Evolutionary conservation across 2,888 invertebrate species (phyloP), one percentile per base, ranked within the genome.

Genomic region (Poecilus cupreus): DNA sequence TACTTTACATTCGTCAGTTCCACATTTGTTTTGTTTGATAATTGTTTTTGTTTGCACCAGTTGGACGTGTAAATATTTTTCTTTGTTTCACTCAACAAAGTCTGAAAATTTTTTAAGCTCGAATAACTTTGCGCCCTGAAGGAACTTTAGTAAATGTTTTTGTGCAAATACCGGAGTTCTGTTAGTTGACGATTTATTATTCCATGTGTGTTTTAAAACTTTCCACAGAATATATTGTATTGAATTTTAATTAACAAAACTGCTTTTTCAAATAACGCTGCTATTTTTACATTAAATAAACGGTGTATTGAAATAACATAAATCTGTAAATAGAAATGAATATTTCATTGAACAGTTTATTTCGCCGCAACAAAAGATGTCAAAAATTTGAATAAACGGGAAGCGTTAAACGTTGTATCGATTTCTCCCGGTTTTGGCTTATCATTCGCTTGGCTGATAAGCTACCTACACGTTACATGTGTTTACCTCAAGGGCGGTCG

Each of bases 351-450:
- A 26, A 24, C 13, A n/a, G n/a, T 60, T 60, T 60, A 26, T 60
- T 26, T 60, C 24, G 32, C 8, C 8, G 60, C 13, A 24, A 60
- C 22, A 22, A 60, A 60, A 60, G 60, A 60, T 60, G 60, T 60
- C 24, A 60, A 60, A 24, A 60, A 60, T 60, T 60, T 60, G 13
- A 60, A 60, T 60, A 60, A 24, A 60, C 26, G 24, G 60, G 13
- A 60, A 60, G 60, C 60, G 60, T 60, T 60, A 43, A 60, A 54
- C 22, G 22, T 49, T 18, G 54, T 26, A 60, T 60, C 60, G 60
- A 60, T 60, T 22, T 60, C 8, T 10, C 8, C 2, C 13, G 13
- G 60, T 26, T 22, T 24, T 13, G 60, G 60, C 60, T 60, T 60
- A 60, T 60, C 60, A 60, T 5, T n/a, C 57, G 18, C 18, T 54